These are phyloP conservation scores for Rhea americana DNA, from an alignment of 2,113 vertebrate species.

Conservation along the genomic window DNA sequence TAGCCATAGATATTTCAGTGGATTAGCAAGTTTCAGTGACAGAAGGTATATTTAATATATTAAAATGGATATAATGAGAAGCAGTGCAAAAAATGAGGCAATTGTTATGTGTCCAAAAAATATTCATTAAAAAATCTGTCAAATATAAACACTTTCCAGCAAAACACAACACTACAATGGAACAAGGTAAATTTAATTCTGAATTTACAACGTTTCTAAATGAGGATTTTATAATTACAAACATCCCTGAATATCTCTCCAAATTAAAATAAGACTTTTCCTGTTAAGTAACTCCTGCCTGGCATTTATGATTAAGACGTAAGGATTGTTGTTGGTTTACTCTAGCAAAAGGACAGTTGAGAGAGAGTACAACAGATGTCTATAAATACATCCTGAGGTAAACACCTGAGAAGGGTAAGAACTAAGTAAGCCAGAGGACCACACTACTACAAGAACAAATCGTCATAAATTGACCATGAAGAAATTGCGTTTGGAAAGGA, in stretches of 20 bases:
- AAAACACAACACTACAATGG: not conserved
- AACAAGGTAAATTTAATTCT: conserved; percentile 3
- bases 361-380: not conserved
- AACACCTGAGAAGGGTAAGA: not conserved
- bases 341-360: not conserved
- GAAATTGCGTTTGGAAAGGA: not conserved
- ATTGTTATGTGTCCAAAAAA: conserved; percentile 2
- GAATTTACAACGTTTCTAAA: not conserved
- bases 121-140: not conserved
- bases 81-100: conserved; percentile 15
- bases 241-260: not conserved
- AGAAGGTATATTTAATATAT: conserved; percentile 39
- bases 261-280: not conserved
- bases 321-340: not conserved
- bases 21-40: conserved; percentile 38
- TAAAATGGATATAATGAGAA: conserved; percentile 28
- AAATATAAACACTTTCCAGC: not conserved
- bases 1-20: conserved; percentile 19
- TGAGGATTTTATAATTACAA: not conserved
- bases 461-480: not conserved
- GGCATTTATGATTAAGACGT: not conserved
- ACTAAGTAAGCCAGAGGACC: not conserved
- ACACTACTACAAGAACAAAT: not conserved
- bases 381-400: not conserved
- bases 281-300: not conserved